Conservation (phyloP, 35 echinoderm and acorn worm species). For the Anneissia japonica region DNA sequence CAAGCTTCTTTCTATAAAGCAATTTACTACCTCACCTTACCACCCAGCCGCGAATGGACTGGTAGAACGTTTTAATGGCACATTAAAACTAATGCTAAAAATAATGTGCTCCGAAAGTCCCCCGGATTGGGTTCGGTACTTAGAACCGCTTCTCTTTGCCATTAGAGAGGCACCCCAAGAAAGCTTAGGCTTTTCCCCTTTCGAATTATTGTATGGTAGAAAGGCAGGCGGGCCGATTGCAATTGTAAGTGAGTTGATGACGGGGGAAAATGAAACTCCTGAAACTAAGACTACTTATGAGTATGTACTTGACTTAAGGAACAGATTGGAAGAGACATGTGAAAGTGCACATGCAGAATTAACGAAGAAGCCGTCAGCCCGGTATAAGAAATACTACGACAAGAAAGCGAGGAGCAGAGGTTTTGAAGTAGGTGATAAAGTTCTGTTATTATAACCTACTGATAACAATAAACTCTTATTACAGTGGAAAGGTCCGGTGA, state of each 20-base stretch:
- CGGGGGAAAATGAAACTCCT: background rate
- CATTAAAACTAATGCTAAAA: too few species aligned
- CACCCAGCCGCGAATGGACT: background rate
- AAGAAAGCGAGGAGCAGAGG: background rate
- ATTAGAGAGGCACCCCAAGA: background rate
- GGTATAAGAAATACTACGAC: slow-evolving; percentile 19
- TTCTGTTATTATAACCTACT: background rate
- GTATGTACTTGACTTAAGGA: slow-evolving; percentile 10
- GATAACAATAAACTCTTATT: background rate
- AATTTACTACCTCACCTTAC: slow-evolving; percentile 5
- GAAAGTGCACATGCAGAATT: background rate
- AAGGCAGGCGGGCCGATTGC: background rate
- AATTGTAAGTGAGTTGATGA: background rate
- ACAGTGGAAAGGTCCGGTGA: slow-evolving; percentile 17
- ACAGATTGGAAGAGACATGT: slow-evolving; percentile 13
- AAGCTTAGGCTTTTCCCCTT: background rate
- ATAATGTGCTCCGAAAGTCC: too few species aligned
- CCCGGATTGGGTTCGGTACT: too few species aligned
- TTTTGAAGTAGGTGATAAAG: slow-evolving; percentile 10
- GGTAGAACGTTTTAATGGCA: too few species aligned
- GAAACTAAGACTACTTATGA: slow-evolving; percentile 11
- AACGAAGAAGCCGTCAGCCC: background rate
- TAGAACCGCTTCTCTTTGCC: too few species aligned
- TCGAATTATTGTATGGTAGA: background rate
- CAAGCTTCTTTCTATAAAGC: slow-evolving; percentile 15